Evolutionary conservation across 1,140 invertebrate species (phyloP), one percentile per base, ranked within the genome.

Genomic region (Doryteuthis pealeii): DNA sequence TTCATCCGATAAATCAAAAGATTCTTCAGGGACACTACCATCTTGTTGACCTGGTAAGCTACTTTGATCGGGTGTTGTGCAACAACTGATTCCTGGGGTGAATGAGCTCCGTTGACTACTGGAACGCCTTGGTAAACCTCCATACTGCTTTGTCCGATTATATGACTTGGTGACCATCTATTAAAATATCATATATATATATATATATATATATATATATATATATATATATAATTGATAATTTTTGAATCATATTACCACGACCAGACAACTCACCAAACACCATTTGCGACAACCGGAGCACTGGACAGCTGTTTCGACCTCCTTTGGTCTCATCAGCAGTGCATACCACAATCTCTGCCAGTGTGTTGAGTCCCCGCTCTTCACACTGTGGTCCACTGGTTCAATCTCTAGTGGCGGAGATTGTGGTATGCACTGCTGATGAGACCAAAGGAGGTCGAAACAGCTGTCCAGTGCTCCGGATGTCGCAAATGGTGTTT

Each of bases 1-100:
- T 69, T 14, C 67, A 30, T 31, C 30, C 30, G 18, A 69, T 22
- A 69, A 26, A 28, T 69, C 33, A n/a, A 69, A 31, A n/a, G n/a
- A 33, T 22, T 69, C 33, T 69, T 69, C 67, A 33, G 54, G 18
- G 6, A 62, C n/a, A 30, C 67, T 69, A 69, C 15, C n/a, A 28
- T 69, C 30, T 6, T 26, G 15, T 14, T 22, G 30, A 28, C 30
- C 18, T 26, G 33, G 6, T 31, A 31, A 30, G 30, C 33, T 69
- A 35, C 22, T 31, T n/a, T 62, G 54, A 62, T n/a, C 26, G 18
- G 54, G 54, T 22, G 54, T 62, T 12, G 54, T 62, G 26, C 54
- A n/a, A 5, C 5, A 6, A 62, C 54, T 62, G 5, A 62, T n/a
- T 18, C 54, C 54, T 62, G 54, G 18, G 26, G 54, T 62, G 26